Percentiles rank a stretch among this genome's conserved stretches.
phyloP scores from a whole-genome alignment of 1,140 invertebrate genomes.

The Drosophila teissieri region DNA sequence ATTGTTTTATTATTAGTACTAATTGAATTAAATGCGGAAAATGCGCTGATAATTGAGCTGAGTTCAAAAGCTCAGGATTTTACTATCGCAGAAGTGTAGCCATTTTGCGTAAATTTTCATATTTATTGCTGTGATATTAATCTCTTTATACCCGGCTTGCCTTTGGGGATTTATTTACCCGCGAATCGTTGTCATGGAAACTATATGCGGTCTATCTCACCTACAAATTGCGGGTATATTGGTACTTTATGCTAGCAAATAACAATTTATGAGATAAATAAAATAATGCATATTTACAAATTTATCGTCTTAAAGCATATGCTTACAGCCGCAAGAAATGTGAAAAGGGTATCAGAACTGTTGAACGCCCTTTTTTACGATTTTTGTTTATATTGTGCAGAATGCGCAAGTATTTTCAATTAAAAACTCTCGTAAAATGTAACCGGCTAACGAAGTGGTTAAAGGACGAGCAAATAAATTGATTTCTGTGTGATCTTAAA shows the following conservation, averaged over 20 bases:
- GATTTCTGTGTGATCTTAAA: constrained; percentile 1
- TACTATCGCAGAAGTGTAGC: neutral
- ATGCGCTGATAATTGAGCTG: constrained; percentile 27
- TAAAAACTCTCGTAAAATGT: constrained; percentile 19
- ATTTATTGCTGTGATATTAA: constrained; percentile 35
- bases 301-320: no score
- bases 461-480: constrained; percentile 19
- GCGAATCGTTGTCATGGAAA: constrained; percentile 36
- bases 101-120: constrained; percentile 17
- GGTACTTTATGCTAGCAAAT: neutral
- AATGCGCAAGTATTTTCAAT: constrained; percentile 9
- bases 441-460: neutral
- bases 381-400: neutral
- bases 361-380: neutral
- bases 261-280: neutral
- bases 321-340: no score
- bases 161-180: constrained; percentile 34
- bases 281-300: no score
- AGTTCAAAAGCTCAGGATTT: neutral
- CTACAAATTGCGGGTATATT: neutral
- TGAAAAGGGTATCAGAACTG: constrained; percentile 5
- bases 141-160: constrained; percentile 37
- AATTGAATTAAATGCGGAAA: constrained; percentile 24
- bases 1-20: neutral
- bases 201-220: constrained; percentile 19